Base-by-base conservation (phyloP, 92 coral and sea anemone species). In the Palythoa grandiflora region DNA sequence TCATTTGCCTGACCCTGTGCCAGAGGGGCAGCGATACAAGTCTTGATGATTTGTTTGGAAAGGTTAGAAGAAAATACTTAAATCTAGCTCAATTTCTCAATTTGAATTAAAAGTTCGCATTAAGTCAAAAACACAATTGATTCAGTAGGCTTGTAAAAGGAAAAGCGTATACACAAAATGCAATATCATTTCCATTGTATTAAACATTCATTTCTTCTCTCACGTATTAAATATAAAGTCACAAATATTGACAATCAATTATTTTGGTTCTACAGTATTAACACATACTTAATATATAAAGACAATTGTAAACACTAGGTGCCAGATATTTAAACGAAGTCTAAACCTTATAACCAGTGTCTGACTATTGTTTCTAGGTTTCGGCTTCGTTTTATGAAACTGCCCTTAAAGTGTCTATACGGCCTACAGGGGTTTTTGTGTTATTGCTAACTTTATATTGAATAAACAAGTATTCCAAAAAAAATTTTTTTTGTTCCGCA, bases 1-100 rank as follows among this genome's bases (percentile, higher is more conserved):
- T 74, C 90, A 87, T 77, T 73, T 87, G 85, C 90, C 90, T 40
- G 85, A 78, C 19, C 90, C 85, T 9, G 53, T 84, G 47, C 54
- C 88, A 84, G 79, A 44, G 51, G 88, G 88, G 78, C 52, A 84
- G 65, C 61, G 68, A 84, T 84, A 70, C 79, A 84, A 51, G 78
- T 70, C 68, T 84, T 71, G 71, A 51, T 54, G 79, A 84, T 71
- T 70, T 84, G 77, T 84, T 71, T 84, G 88, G 88, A 70, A 84
- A 84, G 88, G 80, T 71, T 28, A 55, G 70, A 59, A 78, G 51
- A 57, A 78, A 78, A 78, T 78, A 53, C 66, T 71, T 71, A 65
- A 9, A 66, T 66, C 78, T 68, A 55, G 77, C 52, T 84, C 88
- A 84, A 84, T 84, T 84, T 84, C 68, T 66, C 68, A 16, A 63